phyloP scores from a whole-genome alignment of 2,113 vertebrate genomes.

The Laticauda colubrina region DNA sequence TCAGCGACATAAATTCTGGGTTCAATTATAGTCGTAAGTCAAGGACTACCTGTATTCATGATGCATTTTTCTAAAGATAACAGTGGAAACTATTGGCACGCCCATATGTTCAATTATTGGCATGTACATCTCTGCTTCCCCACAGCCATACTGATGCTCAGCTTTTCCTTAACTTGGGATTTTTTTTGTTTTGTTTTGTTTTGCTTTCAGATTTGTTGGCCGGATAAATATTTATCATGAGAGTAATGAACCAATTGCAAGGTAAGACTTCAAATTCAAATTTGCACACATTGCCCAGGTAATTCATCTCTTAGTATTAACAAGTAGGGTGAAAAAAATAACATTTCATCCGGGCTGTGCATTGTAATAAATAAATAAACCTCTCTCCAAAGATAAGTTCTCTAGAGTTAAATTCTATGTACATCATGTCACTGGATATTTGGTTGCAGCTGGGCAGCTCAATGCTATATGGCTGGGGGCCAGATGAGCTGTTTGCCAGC shows the following conservation, averaged over 20 bases:
- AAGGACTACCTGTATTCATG: neutral
- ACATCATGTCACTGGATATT: neutral
- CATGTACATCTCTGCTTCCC: neutral
- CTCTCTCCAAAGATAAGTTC: neutral
- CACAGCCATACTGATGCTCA: slow-evolving; percentile 15
- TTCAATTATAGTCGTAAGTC: neutral
- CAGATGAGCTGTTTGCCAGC: neutral
- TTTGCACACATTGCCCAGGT: neutral
- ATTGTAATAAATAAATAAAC: neutral
- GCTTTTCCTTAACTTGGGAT: neutral
- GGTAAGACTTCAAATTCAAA: slow-evolving; percentile 67
- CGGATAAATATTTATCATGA: slow-evolving; percentile 92
- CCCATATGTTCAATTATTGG: neutral
- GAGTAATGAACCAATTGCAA: slow-evolving; percentile 84
- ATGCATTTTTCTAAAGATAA: neutral
- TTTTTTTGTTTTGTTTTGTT: neutral
- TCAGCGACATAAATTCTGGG: neutral
- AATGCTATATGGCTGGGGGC: neutral
- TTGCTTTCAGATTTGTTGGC: slow-evolving; percentile 85
- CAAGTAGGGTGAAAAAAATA: neutral
- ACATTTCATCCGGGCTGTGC: neutral
- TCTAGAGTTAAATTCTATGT: neutral
- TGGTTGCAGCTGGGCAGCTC: neutral
- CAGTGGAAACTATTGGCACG: neutral
- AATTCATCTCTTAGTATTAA: neutral